Percentiles rank a stretch among this genome's conserved stretches.
phyloP scores from a whole-genome alignment of 2,113 vertebrate species.

The Athene cunicularia region DNA sequence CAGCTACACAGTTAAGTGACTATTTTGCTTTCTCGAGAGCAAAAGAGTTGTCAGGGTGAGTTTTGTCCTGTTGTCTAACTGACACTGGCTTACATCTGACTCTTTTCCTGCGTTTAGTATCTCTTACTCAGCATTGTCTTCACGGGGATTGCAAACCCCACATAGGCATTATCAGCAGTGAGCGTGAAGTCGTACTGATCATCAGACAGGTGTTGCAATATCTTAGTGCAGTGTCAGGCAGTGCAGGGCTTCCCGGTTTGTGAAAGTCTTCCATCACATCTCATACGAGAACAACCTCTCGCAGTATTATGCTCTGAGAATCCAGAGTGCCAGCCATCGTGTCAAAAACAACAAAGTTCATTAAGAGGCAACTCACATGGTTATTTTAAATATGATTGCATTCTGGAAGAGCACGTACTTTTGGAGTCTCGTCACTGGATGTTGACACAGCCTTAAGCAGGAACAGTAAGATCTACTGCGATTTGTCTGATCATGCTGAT shows the following conservation, averaged over 20 bases:
- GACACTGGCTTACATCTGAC: not conserved
- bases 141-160: not conserved
- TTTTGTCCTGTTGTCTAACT: not conserved
- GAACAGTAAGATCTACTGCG: not conserved
- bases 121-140: not conserved
- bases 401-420: not conserved
- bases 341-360: not conserved
- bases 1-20: not conserved
- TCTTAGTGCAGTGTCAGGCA: fast-evolving
- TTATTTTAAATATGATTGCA: constrained; percentile 4
- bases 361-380: not conserved
- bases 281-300: not conserved
- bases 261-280: not conserved
- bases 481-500: not conserved
- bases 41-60: not conserved
- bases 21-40: not conserved
- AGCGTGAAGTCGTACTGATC: not conserved
- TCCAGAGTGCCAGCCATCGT: not conserved
- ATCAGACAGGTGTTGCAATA: not conserved
- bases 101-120: not conserved
- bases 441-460: not conserved
- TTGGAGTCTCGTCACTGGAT: not conserved
- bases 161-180: not conserved
- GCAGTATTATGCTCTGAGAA: fast-evolving
- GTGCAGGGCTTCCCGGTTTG: not conserved